Evolutionary conservation across 2,113 vertebrate genomes (phyloP), one percentile per base, ranked within the genome.

Genomic region (Stictonetta naevosa): DNA sequence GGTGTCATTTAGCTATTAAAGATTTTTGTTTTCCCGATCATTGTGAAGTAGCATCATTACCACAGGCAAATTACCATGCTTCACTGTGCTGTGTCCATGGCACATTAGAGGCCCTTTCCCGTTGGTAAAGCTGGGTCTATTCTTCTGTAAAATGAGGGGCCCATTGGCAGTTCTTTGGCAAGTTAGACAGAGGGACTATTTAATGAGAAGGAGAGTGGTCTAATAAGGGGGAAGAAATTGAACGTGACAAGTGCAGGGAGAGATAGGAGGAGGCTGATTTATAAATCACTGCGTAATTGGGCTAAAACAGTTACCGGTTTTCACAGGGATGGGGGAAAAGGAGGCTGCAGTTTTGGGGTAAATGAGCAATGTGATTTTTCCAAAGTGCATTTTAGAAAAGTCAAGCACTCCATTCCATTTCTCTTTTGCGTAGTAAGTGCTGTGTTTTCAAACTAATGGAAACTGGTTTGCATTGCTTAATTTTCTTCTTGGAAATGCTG

Each of bases 151-250:
- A 98, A 98, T 73, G 80, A 94, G 96, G 92, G 94, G 77, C 92
- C 97, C 97, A 97, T 98, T 98, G 98, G 98, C 98, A 98, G 98
- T 98, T 98, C 98, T 97, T 98, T 98, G 98, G 98, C 98, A 95
- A 81, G 86, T 95, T 96, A 97, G 97, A 98, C 98, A 99, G 98
- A 98, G 96, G 95, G 98, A 97, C 97, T 98, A 97, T 99, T 97
- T 98, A 98, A 98, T 97, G 96, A 97, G 93, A 92, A 95, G 94
- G 93, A 83, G 97, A 97, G 96, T 94, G 96, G 97, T 97, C 96
- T 97, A 97, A 97, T 96, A 97, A 93, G 91, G 94, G 75, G 90
- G 77, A 97, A 79, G 58, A 93, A 92, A 89, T 84, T 6, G 44
- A 94, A 97, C 68, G 38, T 92, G 95, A 93, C 88, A 93, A 95